Evolutionary conservation across 2,888 invertebrate genomes (phyloP).

Genomic region (Drosophila macrospina): DNA sequence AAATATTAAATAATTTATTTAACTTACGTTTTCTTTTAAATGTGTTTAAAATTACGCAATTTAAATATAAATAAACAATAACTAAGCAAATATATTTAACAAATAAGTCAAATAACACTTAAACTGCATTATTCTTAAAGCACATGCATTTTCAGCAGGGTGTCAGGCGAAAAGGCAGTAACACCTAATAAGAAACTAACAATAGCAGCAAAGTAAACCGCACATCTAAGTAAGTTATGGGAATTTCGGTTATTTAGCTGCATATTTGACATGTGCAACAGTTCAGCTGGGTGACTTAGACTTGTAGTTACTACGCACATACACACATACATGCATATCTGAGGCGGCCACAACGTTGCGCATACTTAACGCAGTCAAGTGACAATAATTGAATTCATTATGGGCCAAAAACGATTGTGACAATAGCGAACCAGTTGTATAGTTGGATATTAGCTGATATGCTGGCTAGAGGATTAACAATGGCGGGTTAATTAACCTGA

Average conservation of each 20-base stretch:
- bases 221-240: too few species aligned
- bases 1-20: too few species aligned
- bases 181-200: too few species aligned
- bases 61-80: too few species aligned
- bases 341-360: conserved; percentile 62
- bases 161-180: neutral
- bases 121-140: neutral
- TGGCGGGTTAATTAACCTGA: conserved; percentile 82
- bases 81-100: too few species aligned
- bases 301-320: conserved; percentile 18
- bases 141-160: neutral
- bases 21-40: too few species aligned
- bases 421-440: conserved; percentile 61
- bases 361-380: conserved; percentile 81
- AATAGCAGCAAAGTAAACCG: too few species aligned
- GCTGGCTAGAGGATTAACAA: conserved; percentile 74
- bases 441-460: conserved; percentile 63
- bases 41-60: too few species aligned
- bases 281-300: conserved; percentile 19
- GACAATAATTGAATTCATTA: conserved; percentile 82
- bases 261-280: neutral
- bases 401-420: conserved; percentile 65
- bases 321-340: conserved; percentile 18
- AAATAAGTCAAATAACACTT: too few species aligned
- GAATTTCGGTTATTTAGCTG: neutral